Percentiles rank a stretch among this genome's conserved stretches.
phyloP scores from a whole-genome alignment of 2,797 vertebrate species.

The Acridotheres tristis region DNA sequence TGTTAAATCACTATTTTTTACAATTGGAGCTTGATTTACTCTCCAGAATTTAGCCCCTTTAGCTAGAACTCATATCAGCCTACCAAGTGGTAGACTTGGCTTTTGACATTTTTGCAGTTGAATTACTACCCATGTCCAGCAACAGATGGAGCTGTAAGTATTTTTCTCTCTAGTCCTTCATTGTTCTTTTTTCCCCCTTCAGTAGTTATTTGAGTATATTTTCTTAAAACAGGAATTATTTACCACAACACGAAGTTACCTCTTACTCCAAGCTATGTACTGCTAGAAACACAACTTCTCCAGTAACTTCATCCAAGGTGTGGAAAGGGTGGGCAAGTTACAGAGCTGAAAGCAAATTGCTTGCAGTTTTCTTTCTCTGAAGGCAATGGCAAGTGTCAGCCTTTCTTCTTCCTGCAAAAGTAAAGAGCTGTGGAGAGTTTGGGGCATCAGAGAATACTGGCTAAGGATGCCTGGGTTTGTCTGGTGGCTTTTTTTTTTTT shows the following conservation, averaged over 20 bases:
- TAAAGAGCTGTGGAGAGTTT: not conserved
- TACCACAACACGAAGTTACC: not conserved
- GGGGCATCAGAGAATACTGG: not conserved
- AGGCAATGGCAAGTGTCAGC: not conserved
- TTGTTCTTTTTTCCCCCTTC: rapidly evolving
- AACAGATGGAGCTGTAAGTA: not conserved
- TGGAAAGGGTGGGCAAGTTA: not conserved
- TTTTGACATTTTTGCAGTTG: not conserved
- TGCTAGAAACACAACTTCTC: not conserved
- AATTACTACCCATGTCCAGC: not conserved
- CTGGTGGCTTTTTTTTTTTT: not conserved
- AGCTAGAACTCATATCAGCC: not conserved
- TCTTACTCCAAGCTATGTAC: not conserved
- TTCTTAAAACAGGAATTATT: not conserved
- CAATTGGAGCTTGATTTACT: not conserved
- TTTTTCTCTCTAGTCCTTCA: not conserved
- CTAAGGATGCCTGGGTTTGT: not conserved
- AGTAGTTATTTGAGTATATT: not conserved
- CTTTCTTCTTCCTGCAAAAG: not conserved
- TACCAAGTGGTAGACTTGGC: not conserved
- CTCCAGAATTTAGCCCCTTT: not conserved
- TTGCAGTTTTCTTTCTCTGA: not conserved
- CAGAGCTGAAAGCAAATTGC: not conserved
- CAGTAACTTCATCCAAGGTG: not conserved
- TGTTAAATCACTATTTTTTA: not conserved